Evolutionary conservation across 1,140 invertebrate species (phyloP), one percentile per base, ranked within the genome.

Genomic region (Trichogramma pretiosum): DNA sequence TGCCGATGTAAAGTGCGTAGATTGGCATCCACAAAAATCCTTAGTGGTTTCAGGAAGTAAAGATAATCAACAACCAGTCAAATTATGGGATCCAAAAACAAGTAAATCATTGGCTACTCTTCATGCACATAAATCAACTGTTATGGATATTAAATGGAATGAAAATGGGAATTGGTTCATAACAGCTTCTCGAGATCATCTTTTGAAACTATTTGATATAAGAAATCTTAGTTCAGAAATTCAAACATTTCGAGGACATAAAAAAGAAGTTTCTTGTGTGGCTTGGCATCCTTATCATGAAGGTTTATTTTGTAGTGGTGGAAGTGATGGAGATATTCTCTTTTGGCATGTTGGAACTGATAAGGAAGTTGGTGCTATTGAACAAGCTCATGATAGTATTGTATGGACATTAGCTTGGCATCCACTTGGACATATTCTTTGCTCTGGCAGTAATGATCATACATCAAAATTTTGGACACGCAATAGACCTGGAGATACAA

Each of bases 321-420:
- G 95, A 37, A 96, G 93, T 28, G 94, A 98, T 78, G 95, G 96
- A 13, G 86, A 93, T 16, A 93, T 99, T 58, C 77, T 98, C 56
- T 99, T 98, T 66, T 99, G 96, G 96, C 86, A 94, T 75, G 94
- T 98, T 56, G 95, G 91, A 3, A 90, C 89, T 53, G 93, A 98
- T 60, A 96, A 98, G 72, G 96, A 99, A 78, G 88, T 99, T 22
- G 96, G 95, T 4, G 84, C 87, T 19, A 96, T 99, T 61, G 95
- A 99, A 72, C 86, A 93, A 62, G 96, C 95, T 19, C 96, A 99
- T 70, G 96, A 99, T 68, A 96, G 92, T 59, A 98, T 98, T 63
- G 93, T 99, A 1, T 99, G 96, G 96, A 91, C 92, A 13, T 73
- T 99, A 53, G 90, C 93, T 17, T 99, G 97, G 96, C 97, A 99